These are phyloP conservation scores for Cheilosia urbana DNA, from an alignment of 2,888 invertebrate genomes.

Conservation along the genomic window DNA sequence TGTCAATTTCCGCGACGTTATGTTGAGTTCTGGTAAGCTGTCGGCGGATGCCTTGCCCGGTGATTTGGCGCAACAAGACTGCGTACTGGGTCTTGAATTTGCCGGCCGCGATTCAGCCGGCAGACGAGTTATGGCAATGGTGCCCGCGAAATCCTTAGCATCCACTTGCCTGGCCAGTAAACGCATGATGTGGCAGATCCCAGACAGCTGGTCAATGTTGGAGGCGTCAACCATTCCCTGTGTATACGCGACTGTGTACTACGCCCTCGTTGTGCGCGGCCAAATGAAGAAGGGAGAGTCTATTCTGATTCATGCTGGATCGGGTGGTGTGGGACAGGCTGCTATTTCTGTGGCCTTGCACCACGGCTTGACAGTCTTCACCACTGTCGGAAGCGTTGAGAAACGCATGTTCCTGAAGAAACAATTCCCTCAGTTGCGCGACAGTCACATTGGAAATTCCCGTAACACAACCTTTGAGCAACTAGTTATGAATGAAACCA, in stretches of 20 bases:
- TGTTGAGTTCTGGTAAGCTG: conserved; percentile 98
- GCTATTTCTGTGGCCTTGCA: conserved; percentile 96
- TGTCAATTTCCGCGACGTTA: conserved; percentile 98
- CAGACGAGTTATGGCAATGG: conserved; percentile 95
- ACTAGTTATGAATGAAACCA: conserved; percentile 91
- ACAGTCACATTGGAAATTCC: conserved; percentile 94
- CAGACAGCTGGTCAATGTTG: conserved; percentile 93
- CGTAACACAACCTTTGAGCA: conserved; percentile 96
- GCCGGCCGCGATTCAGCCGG: conserved; percentile 91
- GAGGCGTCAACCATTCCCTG: conserved; percentile 98
- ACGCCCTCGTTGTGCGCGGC: conserved; percentile 95
- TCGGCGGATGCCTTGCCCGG: conserved; percentile 98
- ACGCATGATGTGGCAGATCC: conserved; percentile 95
- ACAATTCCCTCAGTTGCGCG: conserved; percentile 93
- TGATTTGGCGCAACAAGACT: conserved; percentile 92
- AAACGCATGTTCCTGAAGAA: conserved; percentile 94
- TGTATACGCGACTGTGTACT: conserved; percentile 95
- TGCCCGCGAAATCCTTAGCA: conserved; percentile 94
- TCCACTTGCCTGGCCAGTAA: conserved; percentile 94
- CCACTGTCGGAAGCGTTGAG: conserved; percentile 95
- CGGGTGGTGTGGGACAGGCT: conserved; percentile 98
- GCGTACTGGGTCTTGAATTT: conserved; percentile 97
- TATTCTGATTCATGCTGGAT: conserved; percentile 97
- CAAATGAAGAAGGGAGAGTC: conserved; percentile 92
- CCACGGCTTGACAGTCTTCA: conserved; percentile 94